phyloP scores from a whole-genome alignment of 2,113 vertebrate genomes.

The Cnemophilus loriae region DNA sequence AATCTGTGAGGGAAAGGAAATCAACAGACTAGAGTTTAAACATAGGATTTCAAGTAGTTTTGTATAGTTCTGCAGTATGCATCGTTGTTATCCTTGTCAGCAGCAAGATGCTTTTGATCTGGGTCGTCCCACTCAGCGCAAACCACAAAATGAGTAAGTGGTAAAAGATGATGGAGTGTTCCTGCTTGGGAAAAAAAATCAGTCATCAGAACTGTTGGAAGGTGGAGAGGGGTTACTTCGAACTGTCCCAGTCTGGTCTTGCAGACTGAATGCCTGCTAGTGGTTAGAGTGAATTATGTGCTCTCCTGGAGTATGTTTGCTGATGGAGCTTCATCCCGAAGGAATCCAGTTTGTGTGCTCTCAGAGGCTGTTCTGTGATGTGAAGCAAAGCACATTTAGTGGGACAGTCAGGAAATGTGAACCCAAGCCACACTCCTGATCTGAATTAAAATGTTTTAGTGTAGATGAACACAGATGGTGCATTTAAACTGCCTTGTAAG shows the following conservation, averaged over 20 bases:
- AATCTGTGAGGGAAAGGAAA: not conserved
- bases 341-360: not conserved
- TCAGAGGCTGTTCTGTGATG: not conserved
- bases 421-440: not conserved
- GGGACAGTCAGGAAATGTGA: not conserved
- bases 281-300: not conserved
- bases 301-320: not conserved
- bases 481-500: not conserved
- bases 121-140: not conserved
- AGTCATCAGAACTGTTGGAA: not conserved
- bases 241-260: not conserved
- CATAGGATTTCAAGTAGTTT: not conserved
- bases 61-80: not conserved
- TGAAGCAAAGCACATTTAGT: not conserved
- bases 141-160: not conserved
- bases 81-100: not conserved
- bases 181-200: not conserved
- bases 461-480: not conserved
- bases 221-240: not conserved
- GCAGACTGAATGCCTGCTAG: not conserved
- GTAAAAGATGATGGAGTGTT: not conserved
- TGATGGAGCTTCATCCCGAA: not conserved
- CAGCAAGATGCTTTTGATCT: not conserved
- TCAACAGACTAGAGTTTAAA: not conserved
- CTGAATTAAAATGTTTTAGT: not conserved